Conservation (phyloP, 2,113 vertebrate species). For the Glaucomys volans region DNA sequence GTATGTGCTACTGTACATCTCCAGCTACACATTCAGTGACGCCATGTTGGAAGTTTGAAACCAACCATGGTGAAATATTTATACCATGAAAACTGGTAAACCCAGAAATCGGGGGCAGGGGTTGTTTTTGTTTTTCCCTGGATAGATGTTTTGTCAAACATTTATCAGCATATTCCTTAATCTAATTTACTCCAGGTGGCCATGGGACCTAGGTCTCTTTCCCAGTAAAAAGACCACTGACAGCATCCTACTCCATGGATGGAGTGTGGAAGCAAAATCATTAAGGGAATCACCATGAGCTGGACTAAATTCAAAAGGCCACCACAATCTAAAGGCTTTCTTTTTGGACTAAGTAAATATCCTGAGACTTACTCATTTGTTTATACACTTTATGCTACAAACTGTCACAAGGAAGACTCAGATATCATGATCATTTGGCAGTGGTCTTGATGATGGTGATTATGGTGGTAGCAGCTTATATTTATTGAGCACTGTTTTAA, state of each 20-base stretch:
- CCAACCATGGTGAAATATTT: background rate
- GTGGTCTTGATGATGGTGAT: background rate
- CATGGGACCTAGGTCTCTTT: background rate
- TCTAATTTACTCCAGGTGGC: background rate
- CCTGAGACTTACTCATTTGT: background rate
- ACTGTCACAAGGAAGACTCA: background rate
- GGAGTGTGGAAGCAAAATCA: background rate
- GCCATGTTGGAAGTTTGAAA: background rate
- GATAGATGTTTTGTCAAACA: background rate
- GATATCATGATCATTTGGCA: background rate
- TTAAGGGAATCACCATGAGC: background rate
- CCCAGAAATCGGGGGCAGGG: background rate
- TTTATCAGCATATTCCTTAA: background rate
- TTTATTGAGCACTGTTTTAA: background rate
- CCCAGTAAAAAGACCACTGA: background rate
- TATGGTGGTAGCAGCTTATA: background rate
- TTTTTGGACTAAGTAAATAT: background rate
- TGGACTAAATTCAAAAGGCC: background rate
- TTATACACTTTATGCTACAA: background rate
- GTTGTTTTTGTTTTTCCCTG: background rate
- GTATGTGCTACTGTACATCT: fast-evolving
- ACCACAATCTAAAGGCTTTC: background rate
- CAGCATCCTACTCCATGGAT: background rate
- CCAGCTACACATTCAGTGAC: background rate
- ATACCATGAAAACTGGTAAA: background rate